These are phyloP conservation scores for Campoplex nolae DNA, from an alignment of 2,888 invertebrate species.

Conservation along the genomic window DNA sequence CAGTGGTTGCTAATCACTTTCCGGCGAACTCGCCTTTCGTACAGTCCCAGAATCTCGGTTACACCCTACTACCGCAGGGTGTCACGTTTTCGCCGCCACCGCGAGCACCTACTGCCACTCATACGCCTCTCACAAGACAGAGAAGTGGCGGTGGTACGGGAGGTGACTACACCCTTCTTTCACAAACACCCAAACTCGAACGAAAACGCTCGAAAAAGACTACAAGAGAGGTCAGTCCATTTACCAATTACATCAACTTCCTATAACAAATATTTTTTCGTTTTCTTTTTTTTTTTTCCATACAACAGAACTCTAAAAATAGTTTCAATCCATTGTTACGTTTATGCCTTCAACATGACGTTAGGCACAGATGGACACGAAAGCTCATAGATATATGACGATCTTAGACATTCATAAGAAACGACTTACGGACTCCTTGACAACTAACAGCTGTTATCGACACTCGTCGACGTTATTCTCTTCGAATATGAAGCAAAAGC, in stretches of 20 bases:
- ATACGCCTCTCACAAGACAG: slow-evolving; percentile 79
- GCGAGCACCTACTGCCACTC: slow-evolving; percentile 75
- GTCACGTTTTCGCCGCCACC: slow-evolving; percentile 81
- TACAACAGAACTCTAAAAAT: neutral
- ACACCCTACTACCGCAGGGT: slow-evolving; percentile 80
- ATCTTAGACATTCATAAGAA: too few relatives aligned
- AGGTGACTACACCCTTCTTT: slow-evolving; percentile 82
- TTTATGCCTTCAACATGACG: too few relatives aligned
- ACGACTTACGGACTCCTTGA: too few relatives aligned
- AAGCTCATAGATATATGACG: too few relatives aligned
- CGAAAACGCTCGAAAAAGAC: slow-evolving; percentile 81
- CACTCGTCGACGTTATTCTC: too few relatives aligned
- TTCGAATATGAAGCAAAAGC: too few relatives aligned
- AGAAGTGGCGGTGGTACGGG: slow-evolving; percentile 79
- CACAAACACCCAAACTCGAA: slow-evolving; percentile 82
- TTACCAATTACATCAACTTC: neutral
- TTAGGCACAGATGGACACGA: too few relatives aligned
- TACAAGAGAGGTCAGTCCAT: slow-evolving; percentile 78
- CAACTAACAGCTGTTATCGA: too few relatives aligned
- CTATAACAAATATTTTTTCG: neutral
- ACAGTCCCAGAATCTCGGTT: slow-evolving; percentile 78
- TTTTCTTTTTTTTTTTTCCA: neutral
- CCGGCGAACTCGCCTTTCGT: slow-evolving; percentile 89
- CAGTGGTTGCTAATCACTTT: slow-evolving; percentile 90
- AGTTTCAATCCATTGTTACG: neutral